These are phyloP conservation scores for Crenichthys baileyi DNA, from an alignment of 2,797 vertebrate species.

Conservation along the genomic window DNA sequence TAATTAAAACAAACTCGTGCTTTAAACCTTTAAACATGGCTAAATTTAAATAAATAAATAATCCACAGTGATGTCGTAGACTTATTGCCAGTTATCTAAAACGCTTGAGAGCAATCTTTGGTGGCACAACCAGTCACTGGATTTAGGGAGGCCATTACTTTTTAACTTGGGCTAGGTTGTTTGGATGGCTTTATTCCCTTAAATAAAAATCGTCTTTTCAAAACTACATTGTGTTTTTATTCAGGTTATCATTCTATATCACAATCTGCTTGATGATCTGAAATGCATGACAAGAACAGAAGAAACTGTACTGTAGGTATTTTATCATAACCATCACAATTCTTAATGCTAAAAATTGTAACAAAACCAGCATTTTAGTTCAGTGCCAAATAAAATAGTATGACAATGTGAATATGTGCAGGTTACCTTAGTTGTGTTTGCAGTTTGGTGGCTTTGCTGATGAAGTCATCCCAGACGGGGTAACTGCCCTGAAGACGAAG, in stretches of 20 bases:
- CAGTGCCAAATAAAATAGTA: not conserved
- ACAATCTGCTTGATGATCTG: not conserved
- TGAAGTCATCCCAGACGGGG: conserved; percentile 95
- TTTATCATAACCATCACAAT: not conserved
- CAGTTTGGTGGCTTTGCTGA: conserved; percentile 93
- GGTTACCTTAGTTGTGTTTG: conserved; percentile 92
- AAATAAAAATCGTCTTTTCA: not conserved
- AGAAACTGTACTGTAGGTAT: not conserved
- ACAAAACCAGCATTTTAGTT: not conserved
- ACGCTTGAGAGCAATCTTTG: not conserved
- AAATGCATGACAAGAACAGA: not conserved
- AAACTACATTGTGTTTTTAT: not conserved
- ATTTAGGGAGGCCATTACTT: not conserved
- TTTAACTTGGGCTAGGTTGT: not conserved
- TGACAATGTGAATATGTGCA: conserved; percentile 14
- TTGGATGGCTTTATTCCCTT: not conserved
- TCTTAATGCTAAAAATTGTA: not conserved
- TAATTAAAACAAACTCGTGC: too few species aligned
- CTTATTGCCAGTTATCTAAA: not conserved
- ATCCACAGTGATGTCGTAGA: not conserved
- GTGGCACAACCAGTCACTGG: not conserved
- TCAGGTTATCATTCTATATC: not conserved
- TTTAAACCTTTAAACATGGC: not conserved
- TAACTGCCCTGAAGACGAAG: conserved; percentile 86
- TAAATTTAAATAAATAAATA: not conserved